Evolutionary conservation across 1,140 invertebrate genomes (phyloP).

Genomic region (Bombus waltoni): DNA sequence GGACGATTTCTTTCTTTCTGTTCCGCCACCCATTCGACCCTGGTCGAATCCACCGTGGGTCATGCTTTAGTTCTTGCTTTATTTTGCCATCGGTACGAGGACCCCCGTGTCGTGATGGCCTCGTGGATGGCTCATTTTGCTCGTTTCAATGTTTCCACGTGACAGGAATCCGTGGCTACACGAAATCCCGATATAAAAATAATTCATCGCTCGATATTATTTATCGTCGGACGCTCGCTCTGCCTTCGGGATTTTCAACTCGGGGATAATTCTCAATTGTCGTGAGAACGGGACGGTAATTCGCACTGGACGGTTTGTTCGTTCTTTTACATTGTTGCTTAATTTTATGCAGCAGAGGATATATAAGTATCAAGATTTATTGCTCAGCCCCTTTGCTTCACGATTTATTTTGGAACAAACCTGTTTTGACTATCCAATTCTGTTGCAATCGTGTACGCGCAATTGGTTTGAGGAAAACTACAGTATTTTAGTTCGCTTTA

Average conservation of each 20-base stretch:
- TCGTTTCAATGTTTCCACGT: constrained; percentile 35
- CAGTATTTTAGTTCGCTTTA: not conserved
- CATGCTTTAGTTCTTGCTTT: not conserved
- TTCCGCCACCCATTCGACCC: not conserved
- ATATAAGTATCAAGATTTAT: too few relatives aligned
- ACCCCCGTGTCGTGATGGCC: not conserved
- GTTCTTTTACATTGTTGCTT: not conserved
- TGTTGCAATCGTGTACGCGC: not conserved
- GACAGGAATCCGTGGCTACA: constrained; percentile 29
- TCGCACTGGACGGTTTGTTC: not conserved
- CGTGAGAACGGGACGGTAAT: not conserved
- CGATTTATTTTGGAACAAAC: not conserved
- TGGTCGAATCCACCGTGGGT: not conserved
- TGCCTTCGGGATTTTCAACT: not conserved
- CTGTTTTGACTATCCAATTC: not conserved
- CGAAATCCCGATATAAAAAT: constrained; percentile 36
- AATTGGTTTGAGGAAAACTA: not conserved
- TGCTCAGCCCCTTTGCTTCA: not conserved
- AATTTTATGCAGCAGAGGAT: not conserved
- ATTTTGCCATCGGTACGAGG: constrained; percentile 17
- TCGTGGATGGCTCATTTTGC: constrained; percentile 13
- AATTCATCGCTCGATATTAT: constrained; percentile 39
- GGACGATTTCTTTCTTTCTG: constrained; percentile 16
- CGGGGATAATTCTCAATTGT: not conserved
- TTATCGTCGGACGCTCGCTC: not conserved